These are phyloP conservation scores for Dasysyrphus albostriatus DNA, from an alignment of 2,888 invertebrate genomes.

Conservation along the genomic window DNA sequence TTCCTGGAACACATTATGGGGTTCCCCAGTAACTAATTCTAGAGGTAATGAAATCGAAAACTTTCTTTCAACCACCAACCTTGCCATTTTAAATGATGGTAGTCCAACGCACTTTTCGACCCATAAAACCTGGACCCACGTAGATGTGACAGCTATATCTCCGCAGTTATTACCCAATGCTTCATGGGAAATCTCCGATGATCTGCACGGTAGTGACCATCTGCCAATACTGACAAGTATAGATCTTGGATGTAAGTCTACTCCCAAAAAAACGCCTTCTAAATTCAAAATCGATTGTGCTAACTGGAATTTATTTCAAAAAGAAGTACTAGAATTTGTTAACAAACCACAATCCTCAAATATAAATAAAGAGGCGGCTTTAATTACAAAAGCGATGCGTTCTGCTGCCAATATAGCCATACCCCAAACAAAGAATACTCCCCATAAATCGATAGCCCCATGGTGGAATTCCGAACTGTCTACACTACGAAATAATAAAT, in stretches of 20 bases:
- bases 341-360: background rate
- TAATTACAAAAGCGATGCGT: background rate
- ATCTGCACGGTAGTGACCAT: background rate
- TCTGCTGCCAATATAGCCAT: background rate
- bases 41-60: background rate
- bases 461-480: background rate
- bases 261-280: background rate
- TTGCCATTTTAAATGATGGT: background rate
- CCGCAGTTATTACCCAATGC: background rate
- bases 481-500: background rate
- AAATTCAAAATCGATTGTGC: background rate
- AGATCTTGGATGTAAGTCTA: background rate
- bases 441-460: background rate
- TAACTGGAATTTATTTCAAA: background rate
- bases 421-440: background rate
- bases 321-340: background rate
- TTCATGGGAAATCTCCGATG: background rate
- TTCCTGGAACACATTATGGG: conserved; percentile 11
- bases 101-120: background rate
- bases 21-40: background rate
- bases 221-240: background rate
- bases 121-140: background rate
- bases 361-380: background rate
- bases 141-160: background rate
- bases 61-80: background rate